These are phyloP conservation scores for Bombus sylvicola DNA, from an alignment of 1,140 invertebrate genomes.

Conservation along the genomic window DNA sequence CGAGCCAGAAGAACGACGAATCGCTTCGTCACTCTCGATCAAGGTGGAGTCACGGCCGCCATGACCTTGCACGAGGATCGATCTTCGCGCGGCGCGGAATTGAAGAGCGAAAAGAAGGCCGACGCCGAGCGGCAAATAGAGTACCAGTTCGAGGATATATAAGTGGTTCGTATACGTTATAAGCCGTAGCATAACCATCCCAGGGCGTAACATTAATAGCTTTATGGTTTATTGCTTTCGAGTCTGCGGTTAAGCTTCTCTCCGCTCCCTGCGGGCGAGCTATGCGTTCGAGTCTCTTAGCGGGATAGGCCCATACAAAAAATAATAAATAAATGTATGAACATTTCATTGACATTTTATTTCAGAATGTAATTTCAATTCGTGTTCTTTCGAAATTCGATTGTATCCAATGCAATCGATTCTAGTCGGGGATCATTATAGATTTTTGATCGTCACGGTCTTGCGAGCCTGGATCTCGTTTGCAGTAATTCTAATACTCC, in stretches of 20 bases:
- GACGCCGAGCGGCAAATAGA: conserved; percentile 35
- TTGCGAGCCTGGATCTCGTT: conserved; percentile 8
- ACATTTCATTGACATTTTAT: too few species aligned
- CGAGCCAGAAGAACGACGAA: not conserved
- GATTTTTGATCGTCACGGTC: conserved; percentile 6
- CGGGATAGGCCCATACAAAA: not conserved
- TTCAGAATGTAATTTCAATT: too few species aligned
- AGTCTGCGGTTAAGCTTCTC: conserved; percentile 75
- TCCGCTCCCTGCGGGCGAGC: conserved; percentile 60
- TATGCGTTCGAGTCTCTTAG: not conserved
- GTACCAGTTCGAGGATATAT: conserved; percentile 60
- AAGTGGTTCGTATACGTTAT: conserved; percentile 68
- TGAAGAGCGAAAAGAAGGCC: conserved; percentile 49
- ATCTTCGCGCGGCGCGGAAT: conserved; percentile 47
- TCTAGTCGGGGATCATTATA: too few species aligned
- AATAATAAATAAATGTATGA: too few species aligned
- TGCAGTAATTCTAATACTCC: not conserved
- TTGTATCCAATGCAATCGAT: not conserved
- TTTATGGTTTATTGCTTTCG: conserved; percentile 79
- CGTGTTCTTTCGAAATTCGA: not conserved
- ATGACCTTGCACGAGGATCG: not conserved
- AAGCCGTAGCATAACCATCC: conserved; percentile 71
- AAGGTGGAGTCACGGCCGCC: not conserved
- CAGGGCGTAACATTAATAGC: conserved; percentile 78
- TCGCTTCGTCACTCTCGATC: conserved; percentile 40